Evolutionary conservation across 2,113 vertebrate genomes (phyloP).

Genomic region (Paraplagusia blochii): DNA sequence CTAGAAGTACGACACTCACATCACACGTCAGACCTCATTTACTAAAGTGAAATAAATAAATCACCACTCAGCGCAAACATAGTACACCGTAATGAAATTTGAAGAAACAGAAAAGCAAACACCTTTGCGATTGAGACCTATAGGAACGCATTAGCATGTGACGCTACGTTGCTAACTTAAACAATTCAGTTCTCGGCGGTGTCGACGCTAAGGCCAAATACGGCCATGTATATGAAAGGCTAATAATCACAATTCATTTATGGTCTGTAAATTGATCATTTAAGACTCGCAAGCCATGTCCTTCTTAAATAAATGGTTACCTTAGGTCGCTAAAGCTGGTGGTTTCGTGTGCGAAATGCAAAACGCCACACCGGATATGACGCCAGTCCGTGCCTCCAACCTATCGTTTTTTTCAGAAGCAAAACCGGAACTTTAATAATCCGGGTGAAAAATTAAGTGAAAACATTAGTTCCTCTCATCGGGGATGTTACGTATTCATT

Average conservation of each 20-base stretch:
- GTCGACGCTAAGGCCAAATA: background rate
- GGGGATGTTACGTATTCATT: too few species aligned
- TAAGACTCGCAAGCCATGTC: background rate
- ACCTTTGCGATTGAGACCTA: background rate
- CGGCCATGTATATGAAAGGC: fast-evolving
- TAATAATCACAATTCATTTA: too few species aligned
- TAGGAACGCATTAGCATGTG: background rate
- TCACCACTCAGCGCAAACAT: fast-evolving
- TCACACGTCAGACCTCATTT: fast-evolving
- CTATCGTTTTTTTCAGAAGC: background rate
- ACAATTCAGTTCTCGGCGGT: background rate
- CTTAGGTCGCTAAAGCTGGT: background rate
- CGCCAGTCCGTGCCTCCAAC: background rate
- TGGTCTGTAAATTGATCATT: background rate
- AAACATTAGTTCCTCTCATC: too few species aligned
- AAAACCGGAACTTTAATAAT: too few species aligned
- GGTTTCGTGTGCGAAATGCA: background rate
- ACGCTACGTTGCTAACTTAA: conserved; percentile 21
- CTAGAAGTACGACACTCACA: fast-evolving
- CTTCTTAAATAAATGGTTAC: background rate
- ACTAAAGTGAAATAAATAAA: background rate
- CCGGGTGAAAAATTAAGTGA: too few species aligned
- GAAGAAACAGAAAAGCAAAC: background rate
- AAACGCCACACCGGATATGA: conserved; percentile 12
- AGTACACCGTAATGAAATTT: fast-evolving